Percentiles rank a stretch among this genome's conserved stretches.
These are phyloP conservation scores for Pangasius djambal DNA, from an alignment of 2,797 vertebrate genomes.

Conservation along the genomic window DNA sequence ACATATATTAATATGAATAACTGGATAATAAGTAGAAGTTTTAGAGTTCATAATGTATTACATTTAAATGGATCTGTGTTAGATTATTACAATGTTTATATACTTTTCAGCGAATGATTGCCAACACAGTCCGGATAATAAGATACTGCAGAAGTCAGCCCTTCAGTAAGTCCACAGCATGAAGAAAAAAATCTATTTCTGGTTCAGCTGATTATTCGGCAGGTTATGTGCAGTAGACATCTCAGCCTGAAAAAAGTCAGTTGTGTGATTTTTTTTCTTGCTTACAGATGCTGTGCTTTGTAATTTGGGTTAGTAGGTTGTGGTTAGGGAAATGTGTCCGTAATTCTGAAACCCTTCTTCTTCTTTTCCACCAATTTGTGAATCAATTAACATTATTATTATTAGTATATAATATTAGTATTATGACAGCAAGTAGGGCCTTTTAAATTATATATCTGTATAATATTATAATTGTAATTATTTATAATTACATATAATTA, in stretches of 20 bases:
- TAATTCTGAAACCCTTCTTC: background rate
- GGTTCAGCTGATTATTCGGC: background rate
- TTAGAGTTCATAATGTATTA: background rate
- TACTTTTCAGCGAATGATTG: conserved; percentile 93
- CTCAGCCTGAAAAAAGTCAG: background rate
- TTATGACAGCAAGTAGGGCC: too few species aligned
- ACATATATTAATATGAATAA: background rate
- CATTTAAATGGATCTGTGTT: background rate
- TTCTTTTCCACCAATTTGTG: background rate
- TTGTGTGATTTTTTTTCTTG: background rate
- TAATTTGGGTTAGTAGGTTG: background rate
- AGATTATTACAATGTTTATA: conserved; percentile 1
- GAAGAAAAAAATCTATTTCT: background rate
- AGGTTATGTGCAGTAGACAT: background rate
- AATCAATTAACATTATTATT: background rate
- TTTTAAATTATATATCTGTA: background rate
- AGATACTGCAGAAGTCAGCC: conserved; percentile 90
- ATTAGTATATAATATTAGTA: background rate
- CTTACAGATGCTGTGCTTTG: background rate
- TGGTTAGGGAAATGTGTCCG: background rate
- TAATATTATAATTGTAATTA: background rate
- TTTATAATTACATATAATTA: background rate
- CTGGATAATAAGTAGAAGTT: background rate
- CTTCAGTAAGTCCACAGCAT: conserved; percentile 86
- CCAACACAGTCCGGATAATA: conserved; percentile 91